Base-by-base conservation (phyloP, 2,113 vertebrate genomes). In the Terrapene triunguis region DNA sequence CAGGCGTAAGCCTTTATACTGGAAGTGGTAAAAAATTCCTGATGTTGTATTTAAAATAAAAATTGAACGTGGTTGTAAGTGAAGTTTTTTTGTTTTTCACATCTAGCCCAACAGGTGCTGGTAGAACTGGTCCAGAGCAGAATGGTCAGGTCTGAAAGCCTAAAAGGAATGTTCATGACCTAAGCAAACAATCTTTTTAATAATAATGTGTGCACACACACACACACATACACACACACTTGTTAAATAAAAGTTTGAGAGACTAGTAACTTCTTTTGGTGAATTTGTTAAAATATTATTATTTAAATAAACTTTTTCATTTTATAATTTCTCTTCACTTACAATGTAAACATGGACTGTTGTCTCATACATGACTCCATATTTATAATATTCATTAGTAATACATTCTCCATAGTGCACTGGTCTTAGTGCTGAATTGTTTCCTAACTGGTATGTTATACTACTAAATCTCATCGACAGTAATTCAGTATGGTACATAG, bases 51-150 rank as follows among this genome's bases (percentile, higher is more conserved):
- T 69, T 17, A 17, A 53, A 78, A 8, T 5, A 55, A 8, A 50
- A 87, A 48, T 81, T 32, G 65, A 2, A 87, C 54, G 29, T n/a
- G 42, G 27, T 62, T 84, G n/a, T 1, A 32, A 90, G 2, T 79
- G 24, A 50, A 94, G 47, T 27, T 32, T 65, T 85, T 81, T 2
- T 0, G 19, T 38, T 85, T 4, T 90, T 86, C 38, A 25, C 27
- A 78, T 47, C 38, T 47, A 47, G 32, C 38, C 27, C 32, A 89
- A 21, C 65, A 55, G 54, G 17, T 87, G 76, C 32, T 85, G 24
- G 2, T 92, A 53, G 22, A 87, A 74, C 5, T 81, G 84, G 80
- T 95, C 88, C 88, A 84, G 91, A 97, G 94, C 42, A 89, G 91
- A 90, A 85, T 2, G 11, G 65, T 59, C 1, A 0, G 27, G 76